These are phyloP conservation scores for Anoncus sp. DNA, from an alignment of 2,888 invertebrate genomes.

Conservation along the genomic window DNA sequence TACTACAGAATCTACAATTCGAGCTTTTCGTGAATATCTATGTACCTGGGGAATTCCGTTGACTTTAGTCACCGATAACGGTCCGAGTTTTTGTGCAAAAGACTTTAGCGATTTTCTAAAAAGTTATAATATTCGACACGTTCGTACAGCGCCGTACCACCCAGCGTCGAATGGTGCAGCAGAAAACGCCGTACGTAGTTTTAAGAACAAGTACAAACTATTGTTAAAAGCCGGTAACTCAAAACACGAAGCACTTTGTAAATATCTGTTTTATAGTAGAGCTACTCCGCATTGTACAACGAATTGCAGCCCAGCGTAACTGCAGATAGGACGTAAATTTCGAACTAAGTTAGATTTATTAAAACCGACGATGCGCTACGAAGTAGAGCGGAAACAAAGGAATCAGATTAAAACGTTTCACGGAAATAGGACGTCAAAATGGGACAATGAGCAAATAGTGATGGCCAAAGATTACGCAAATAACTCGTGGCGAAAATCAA, in stretches of 20 bases:
- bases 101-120: conserved; percentile 2
- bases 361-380: not conserved
- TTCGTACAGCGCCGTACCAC: conserved; percentile 10
- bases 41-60: conserved; percentile 49
- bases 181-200: conserved; percentile 49
- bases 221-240: conserved; percentile 8
- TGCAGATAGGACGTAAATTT: conserved; percentile 42
- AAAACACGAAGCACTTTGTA: conserved; percentile 6
- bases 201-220: conserved; percentile 50
- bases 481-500: not conserved
- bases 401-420: not conserved
- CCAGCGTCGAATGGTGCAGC: conserved; percentile 11
- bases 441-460: not conserved
- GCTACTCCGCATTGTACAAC: conserved; percentile 44
- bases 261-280: conserved; percentile 38
- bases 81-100: conserved; percentile 40
- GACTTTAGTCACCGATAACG: conserved; percentile 50
- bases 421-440: not conserved
- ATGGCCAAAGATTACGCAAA: conserved; percentile 5
- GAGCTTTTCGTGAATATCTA: conserved; percentile 48
- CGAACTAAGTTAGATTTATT: conserved; percentile 42
- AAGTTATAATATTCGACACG: not conserved
- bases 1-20: conserved; percentile 51
- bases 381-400: not conserved
- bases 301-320: conserved; percentile 33